Percentiles rank a stretch among this genome's conserved stretches.
phyloP scores from a whole-genome alignment of 2,888 invertebrate species.

The Aspidiotus destructor region DNA sequence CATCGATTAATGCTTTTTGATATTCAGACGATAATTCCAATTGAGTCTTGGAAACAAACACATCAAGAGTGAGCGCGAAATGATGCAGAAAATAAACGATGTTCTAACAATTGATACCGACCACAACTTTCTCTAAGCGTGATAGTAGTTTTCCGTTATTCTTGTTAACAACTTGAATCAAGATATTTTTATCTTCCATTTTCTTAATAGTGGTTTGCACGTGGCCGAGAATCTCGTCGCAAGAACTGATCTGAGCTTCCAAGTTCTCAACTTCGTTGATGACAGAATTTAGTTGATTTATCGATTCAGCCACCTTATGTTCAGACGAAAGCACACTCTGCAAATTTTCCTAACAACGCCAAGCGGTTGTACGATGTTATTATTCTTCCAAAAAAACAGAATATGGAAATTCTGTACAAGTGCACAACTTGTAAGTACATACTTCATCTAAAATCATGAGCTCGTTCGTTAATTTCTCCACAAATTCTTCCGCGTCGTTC shows the following conservation, averaged over 20 bases:
- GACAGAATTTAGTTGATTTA: constrained; percentile 65
- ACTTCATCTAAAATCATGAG: constrained; percentile 76
- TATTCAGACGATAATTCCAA: constrained; percentile 59
- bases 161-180: constrained; percentile 73
- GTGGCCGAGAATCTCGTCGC: constrained; percentile 72
- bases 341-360: constrained; percentile 63
- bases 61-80: neutral
- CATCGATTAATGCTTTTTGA: constrained; percentile 58
- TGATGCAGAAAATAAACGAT: neutral
- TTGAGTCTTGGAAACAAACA: constrained; percentile 45
- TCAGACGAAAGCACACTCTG: constrained; percentile 87
- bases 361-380: neutral
- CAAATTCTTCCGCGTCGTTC: constrained; percentile 54
- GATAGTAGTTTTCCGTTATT: constrained; percentile 71
- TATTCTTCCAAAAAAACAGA: too few species aligned
- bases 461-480: constrained; percentile 69
- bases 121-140: constrained; percentile 68
- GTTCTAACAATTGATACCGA: constrained; percentile 44
- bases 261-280: constrained; percentile 63
- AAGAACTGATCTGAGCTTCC: constrained; percentile 62
- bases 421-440: too few species aligned
- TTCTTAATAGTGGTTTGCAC: constrained; percentile 81
- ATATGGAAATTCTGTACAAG: too few species aligned
- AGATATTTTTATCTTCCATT: constrained; percentile 80
- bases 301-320: constrained; percentile 53